Conservation (phyloP, 2,113 vertebrate genomes). For the Laticauda laticaudata region DNA sequence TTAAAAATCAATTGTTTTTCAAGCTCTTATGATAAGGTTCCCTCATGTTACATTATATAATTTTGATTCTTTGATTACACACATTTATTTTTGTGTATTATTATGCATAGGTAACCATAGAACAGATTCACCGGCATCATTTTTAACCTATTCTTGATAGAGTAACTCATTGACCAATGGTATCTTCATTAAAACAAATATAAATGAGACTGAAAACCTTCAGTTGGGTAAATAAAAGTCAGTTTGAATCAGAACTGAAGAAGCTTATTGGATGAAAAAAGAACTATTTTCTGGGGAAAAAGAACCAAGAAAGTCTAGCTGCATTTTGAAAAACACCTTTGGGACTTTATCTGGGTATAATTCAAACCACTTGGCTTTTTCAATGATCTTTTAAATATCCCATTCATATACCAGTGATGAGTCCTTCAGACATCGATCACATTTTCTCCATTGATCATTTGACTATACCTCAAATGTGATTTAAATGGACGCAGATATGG, state of each 20-base stretch:
- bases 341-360: slow-evolving; percentile 17
- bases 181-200: background rate
- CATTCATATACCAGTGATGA: background rate
- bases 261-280: background rate
- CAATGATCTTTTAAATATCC: background rate
- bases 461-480: background rate
- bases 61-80: background rate
- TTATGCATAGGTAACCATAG: background rate
- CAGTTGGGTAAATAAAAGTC: background rate
- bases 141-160: slow-evolving; percentile 20
- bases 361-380: background rate
- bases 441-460: background rate
- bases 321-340: background rate
- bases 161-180: background rate
- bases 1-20: background rate
- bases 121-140: slow-evolving; percentile 7
- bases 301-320: background rate
- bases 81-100: background rate
- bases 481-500: background rate
- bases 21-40: background rate
- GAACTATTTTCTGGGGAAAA: background rate
- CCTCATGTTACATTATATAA: background rate
- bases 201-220: background rate
- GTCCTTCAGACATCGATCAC: background rate
- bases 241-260: background rate